A percentile compares a stretch with the other conserved stretches of the same genome.
These are phyloP conservation scores for Phalacrocorax pelagicus DNA, from an alignment of 2,113 vertebrate genomes.

Conservation along the genomic window DNA sequence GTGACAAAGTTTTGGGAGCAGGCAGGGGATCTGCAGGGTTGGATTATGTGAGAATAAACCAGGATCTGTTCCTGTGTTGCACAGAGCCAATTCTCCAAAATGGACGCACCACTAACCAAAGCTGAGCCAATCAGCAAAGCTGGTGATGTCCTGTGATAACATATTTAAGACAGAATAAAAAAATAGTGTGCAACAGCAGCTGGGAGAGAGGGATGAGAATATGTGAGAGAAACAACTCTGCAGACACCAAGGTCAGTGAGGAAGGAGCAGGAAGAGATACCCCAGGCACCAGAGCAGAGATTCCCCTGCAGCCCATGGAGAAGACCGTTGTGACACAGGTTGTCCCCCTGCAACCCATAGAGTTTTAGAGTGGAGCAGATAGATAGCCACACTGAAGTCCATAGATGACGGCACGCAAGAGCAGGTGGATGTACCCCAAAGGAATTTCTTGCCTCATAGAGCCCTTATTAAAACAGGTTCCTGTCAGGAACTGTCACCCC, in stretches of 20 bases:
- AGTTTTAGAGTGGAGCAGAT: neutral
- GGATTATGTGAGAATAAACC: neutral
- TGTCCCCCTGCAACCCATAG: fast-evolving
- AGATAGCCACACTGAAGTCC: neutral
- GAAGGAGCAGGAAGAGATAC: neutral
- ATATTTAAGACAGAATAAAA: neutral
- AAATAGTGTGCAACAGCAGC: neutral
- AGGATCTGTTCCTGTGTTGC: neutral
- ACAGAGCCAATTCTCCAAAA: neutral
- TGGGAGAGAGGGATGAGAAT: neutral
- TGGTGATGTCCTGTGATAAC: neutral
- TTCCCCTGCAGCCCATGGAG: neutral
- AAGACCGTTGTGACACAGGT: neutral
- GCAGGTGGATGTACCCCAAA: neutral
- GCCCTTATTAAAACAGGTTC: neutral
- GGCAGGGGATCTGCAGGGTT: fast-evolving
- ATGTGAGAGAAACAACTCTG: neutral
- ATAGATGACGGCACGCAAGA: fast-evolving
- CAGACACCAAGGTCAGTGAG: neutral
- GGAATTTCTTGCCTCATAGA: neutral
- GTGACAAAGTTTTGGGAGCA: neutral
- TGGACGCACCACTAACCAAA: neutral
- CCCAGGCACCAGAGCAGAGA: neutral
- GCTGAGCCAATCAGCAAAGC: neutral
- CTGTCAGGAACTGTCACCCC: too few species aligned